Conservation (phyloP, 2,797 vertebrate species). For the Microctenopoma lineatum region DNA sequence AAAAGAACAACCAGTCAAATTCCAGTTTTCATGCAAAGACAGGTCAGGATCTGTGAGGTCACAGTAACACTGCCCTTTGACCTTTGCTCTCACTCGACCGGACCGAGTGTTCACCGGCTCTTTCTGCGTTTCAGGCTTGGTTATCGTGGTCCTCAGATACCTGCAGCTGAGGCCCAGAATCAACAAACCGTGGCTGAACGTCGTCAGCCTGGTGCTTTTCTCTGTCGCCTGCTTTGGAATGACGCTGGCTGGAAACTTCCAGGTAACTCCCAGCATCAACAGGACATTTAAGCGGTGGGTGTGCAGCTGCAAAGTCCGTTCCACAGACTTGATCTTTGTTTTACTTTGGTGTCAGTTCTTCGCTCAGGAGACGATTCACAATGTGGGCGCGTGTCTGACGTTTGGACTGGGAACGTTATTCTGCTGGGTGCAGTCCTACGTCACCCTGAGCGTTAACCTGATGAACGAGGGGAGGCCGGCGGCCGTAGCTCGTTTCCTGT, state of each 20-base stretch:
- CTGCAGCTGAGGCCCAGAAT: slow-evolving; percentile 88
- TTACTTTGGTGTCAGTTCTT: slow-evolving; percentile 77
- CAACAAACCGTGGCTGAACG: slow-evolving; percentile 87
- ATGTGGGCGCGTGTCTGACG: slow-evolving; percentile 85
- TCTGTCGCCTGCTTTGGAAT: slow-evolving; percentile 90
- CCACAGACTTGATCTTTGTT: background rate
- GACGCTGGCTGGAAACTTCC: slow-evolving; percentile 93
- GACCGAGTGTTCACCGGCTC: too few relatives aligned
- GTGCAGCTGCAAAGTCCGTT: background rate
- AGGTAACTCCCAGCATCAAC: slow-evolving; percentile 79
- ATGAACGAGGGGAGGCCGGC: slow-evolving; percentile 86
- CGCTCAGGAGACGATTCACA: slow-evolving; percentile 84
- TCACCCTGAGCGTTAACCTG: slow-evolving; percentile 90
- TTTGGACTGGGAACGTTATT: slow-evolving; percentile 89
- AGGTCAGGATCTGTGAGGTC: too few relatives aligned
- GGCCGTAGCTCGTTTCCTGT: slow-evolving; percentile 85
- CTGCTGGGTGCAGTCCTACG: slow-evolving; percentile 92
- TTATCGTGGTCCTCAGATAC: slow-evolving; percentile 89
- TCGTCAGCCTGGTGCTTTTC: slow-evolving; percentile 80
- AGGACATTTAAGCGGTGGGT: too few relatives aligned
- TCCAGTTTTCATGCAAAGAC: too few relatives aligned
- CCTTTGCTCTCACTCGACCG: too few relatives aligned
- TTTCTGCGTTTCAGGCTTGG: slow-evolving; percentile 78
- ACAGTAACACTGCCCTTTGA: too few relatives aligned
- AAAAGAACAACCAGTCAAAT: too few relatives aligned